phyloP scores from a whole-genome alignment of 2,797 vertebrate genomes.

The Phrynocephalus vlangalii region DNA sequence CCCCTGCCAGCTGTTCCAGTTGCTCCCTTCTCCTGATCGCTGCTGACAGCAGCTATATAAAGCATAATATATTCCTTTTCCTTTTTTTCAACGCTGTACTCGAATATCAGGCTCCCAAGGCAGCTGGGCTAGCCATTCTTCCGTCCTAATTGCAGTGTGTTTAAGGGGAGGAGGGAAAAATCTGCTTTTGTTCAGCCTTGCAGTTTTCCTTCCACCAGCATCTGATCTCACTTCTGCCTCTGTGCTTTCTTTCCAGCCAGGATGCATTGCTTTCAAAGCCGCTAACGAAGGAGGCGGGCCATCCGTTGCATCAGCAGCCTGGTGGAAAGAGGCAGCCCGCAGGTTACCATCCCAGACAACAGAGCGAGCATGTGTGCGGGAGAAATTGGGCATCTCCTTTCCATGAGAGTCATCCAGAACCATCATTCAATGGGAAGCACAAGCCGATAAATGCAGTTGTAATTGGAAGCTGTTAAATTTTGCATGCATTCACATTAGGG shows the following conservation, averaged over 20 bases:
- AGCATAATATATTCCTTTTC: constrained; percentile 59
- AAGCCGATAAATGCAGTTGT: neutral
- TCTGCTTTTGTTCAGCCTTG: neutral
- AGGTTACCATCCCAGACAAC: constrained; percentile 14
- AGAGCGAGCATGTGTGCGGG: neutral
- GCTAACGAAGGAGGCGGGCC: neutral
- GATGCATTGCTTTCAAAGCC: constrained; percentile 18
- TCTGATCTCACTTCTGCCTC: neutral
- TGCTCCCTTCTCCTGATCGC: constrained; percentile 57
- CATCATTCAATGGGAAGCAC: accelerated
- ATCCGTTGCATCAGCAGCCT: neutral
- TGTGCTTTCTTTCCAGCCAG: neutral
- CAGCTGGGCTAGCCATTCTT: constrained; percentile 51
- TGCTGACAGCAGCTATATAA: constrained; percentile 71
- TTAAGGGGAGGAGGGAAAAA: constrained; percentile 30
- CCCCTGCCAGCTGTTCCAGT: constrained; percentile 59
- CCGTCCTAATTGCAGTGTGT: constrained; percentile 45
- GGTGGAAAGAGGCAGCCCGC: neutral
- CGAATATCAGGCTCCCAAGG: constrained; percentile 56
- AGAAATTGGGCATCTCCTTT: neutral
- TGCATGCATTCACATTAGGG: neutral
- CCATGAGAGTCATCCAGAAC: neutral
- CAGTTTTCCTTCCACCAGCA: constrained; percentile 17
- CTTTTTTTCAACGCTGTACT: constrained; percentile 54
- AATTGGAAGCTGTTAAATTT: neutral